Percentiles rank a stretch among this genome's conserved stretches.
phyloP scores from a whole-genome alignment of 1,140 invertebrate genomes.

The Drosophila bifasciata region DNA sequence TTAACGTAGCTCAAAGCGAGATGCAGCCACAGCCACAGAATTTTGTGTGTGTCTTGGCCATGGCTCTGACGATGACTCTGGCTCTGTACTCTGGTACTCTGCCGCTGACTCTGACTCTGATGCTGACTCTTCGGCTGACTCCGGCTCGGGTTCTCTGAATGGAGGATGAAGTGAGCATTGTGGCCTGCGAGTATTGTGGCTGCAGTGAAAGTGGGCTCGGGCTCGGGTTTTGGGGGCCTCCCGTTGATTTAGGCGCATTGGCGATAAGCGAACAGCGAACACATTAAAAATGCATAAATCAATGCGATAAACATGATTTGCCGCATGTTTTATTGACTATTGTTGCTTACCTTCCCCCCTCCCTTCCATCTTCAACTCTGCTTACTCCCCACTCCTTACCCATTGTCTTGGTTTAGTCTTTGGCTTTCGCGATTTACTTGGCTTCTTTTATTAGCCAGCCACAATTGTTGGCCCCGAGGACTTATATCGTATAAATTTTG shows the following conservation, averaged over 20 bases:
- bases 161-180: no score
- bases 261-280: slow-evolving; percentile 83
- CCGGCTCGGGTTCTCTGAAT: no score
- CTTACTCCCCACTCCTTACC: neutral
- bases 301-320: slow-evolving; percentile 84
- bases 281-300: slow-evolving; percentile 84
- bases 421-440: slow-evolving; percentile 37
- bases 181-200: neutral
- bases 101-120: no score
- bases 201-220: slow-evolving; percentile 70
- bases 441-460: slow-evolving; percentile 53
- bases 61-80: slow-evolving; percentile 15
- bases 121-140: no score
- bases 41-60: slow-evolving; percentile 2
- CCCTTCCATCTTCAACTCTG: slow-evolving; percentile 18
- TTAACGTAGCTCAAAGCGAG: slow-evolving; percentile 73
- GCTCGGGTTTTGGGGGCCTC: slow-evolving; percentile 44
- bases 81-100: no score
- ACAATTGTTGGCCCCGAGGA: slow-evolving; percentile 63
- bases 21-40: slow-evolving; percentile 9
- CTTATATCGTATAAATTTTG: slow-evolving; percentile 27
- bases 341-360: slow-evolving; percentile 50
- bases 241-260: slow-evolving; percentile 80
- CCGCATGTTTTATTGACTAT: slow-evolving; percentile 84
- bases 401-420: slow-evolving; percentile 22